These are phyloP conservation scores for Drosophila kanekoi DNA, from an alignment of 2,888 invertebrate genomes.

Conservation along the genomic window DNA sequence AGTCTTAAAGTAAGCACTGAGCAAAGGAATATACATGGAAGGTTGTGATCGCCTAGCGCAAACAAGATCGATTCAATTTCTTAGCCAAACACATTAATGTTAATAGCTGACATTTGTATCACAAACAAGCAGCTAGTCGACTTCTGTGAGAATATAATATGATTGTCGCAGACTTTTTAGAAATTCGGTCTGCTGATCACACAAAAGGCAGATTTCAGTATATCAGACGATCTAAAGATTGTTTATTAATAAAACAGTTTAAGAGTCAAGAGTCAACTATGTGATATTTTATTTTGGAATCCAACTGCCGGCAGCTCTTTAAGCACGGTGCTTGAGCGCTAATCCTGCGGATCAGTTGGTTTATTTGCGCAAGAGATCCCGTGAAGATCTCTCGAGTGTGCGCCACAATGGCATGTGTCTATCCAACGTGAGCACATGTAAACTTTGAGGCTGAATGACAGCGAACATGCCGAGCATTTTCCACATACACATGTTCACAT, in stretches of 20 bases:
- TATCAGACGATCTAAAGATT: background rate
- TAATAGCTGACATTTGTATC: background rate
- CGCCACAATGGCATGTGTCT: constrained; percentile 58
- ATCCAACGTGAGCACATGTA: constrained; percentile 55
- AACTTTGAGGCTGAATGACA: constrained; percentile 66
- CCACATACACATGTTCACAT: constrained; percentile 70
- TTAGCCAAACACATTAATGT: background rate
- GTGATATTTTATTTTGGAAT: constrained; percentile 4
- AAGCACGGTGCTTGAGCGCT: constrained; percentile 19
- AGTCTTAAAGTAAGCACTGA: too few relatives aligned
- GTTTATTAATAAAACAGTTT: constrained; percentile 10
- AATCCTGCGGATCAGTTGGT: constrained; percentile 44
- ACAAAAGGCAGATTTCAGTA: background rate
- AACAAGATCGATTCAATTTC: background rate
- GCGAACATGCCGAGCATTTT: constrained; percentile 71
- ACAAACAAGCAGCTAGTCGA: background rate
- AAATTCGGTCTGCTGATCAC: background rate
- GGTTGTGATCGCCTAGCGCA: too few relatives aligned
- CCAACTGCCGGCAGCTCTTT: constrained; percentile 2
- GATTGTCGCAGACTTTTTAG: background rate
- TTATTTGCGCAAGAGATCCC: constrained; percentile 46
- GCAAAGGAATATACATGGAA: too few relatives aligned
- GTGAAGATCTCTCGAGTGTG: constrained; percentile 12
- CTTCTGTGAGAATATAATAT: background rate
- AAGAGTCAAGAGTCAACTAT: background rate